Conservation (phyloP, 1,140 invertebrate species). For the Mya arenaria region DNA sequence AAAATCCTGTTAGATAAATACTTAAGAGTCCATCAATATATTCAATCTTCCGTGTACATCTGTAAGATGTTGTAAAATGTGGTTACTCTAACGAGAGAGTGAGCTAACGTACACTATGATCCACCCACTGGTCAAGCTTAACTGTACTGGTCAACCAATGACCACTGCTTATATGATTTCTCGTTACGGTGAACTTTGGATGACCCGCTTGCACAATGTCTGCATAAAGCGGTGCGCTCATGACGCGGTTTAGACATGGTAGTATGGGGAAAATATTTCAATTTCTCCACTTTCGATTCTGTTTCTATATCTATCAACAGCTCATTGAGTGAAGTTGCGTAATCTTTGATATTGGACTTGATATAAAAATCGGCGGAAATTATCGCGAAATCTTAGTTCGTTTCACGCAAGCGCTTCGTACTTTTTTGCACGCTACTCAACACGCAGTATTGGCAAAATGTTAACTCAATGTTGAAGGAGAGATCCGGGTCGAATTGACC, state of each 20-base stretch:
- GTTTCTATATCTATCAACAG: not conserved
- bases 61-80: too few relatives aligned
- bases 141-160: conserved; percentile 56
- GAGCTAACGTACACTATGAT: conserved; percentile 31
- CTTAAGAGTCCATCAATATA: not conserved
- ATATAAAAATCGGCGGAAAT: not conserved
- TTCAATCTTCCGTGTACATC: not conserved
- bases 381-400: not conserved
- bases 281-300: not conserved
- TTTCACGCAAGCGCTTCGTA: not conserved
- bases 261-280: not conserved
- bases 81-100: too few relatives aligned
- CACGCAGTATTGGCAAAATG: not conserved
- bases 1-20: not conserved
- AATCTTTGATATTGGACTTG: not conserved
- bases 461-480: conserved; percentile 7
- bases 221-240: conserved; percentile 48
- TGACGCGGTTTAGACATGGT: not conserved
- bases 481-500: conserved; percentile 46
- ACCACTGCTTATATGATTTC: conserved; percentile 57
- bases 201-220: conserved; percentile 55
- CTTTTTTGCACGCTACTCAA: not conserved
- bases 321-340: not conserved
- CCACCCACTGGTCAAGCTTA: conserved; percentile 30
- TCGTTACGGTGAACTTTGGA: conserved; percentile 38